phyloP scores from a whole-genome alignment of 1,140 invertebrate species.

The Rhopalosiphum padi region DNA sequence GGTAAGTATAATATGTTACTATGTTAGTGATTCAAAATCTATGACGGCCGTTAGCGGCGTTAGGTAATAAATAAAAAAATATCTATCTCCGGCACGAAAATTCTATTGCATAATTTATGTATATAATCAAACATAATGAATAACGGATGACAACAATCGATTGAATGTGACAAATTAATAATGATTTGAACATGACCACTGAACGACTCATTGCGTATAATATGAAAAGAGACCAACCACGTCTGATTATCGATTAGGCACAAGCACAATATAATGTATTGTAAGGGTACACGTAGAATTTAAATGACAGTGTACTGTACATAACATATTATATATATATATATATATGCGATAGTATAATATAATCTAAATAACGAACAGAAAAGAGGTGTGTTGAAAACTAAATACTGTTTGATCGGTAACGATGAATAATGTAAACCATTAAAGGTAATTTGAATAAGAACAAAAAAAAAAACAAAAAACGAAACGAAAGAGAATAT shows the following conservation, averaged over 20 bases:
- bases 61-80: background rate
- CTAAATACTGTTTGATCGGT: background rate
- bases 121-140: background rate
- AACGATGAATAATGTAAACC: background rate
- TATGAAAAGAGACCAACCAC: background rate
- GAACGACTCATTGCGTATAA: background rate
- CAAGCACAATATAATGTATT: background rate
- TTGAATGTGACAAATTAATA: background rate
- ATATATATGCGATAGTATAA: background rate
- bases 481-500: background rate
- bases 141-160: background rate
- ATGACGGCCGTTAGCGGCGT: background rate
- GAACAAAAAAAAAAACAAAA: background rate
- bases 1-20: background rate
- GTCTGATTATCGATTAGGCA: constrained; percentile 1
- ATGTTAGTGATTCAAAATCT: background rate
- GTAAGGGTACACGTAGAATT: background rate
- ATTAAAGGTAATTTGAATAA: background rate
- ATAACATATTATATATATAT: background rate
- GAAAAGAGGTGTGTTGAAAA: background rate
- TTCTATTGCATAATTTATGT: background rate
- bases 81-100: background rate
- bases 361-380: background rate
- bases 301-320: background rate
- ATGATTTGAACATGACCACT: background rate